These are phyloP conservation scores for Eudasyphora cyanicolor DNA, from an alignment of 2,888 invertebrate species.

Conservation along the genomic window DNA sequence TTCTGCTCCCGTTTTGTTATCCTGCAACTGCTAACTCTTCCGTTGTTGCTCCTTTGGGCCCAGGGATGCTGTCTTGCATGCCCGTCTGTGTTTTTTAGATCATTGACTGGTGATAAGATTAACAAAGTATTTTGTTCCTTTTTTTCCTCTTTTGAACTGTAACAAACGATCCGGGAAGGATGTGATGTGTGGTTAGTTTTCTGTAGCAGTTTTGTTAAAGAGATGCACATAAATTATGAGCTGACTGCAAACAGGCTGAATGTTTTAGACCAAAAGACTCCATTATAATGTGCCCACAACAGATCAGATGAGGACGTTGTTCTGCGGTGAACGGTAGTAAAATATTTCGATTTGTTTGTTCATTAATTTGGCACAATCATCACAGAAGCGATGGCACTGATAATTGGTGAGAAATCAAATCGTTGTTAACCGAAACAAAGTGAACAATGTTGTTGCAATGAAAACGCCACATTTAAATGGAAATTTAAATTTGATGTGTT, in stretches of 20 bases:
- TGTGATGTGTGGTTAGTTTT: conserved; percentile 16
- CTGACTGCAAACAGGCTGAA: conserved; percentile 21
- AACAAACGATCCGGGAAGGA: conserved; percentile 57
- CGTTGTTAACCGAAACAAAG: not conserved
- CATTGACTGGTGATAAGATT: conserved; percentile 61
- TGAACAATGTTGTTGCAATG: no score
- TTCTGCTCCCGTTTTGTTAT: conserved; percentile 52
- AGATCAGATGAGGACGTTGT: not conserved
- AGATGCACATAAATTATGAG: conserved; percentile 62
- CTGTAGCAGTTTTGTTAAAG: not conserved
- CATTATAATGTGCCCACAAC: conserved; percentile 26
- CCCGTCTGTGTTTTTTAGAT: conserved; percentile 60
- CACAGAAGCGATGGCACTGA: not conserved
- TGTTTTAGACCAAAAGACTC: conserved; percentile 59
- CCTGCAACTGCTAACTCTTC: not conserved
- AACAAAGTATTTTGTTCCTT: conserved; percentile 59
- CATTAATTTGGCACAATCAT: conserved; percentile 29
- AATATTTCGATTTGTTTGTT: conserved; percentile 30
- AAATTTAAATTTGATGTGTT: no score
- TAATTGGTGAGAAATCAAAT: conserved; percentile 23
- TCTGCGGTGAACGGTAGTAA: not conserved
- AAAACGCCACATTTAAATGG: no score
- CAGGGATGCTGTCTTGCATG: no score
- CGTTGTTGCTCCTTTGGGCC: not conserved
- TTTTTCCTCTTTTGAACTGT: conserved; percentile 17